Conservation (phyloP, 2,113 vertebrate species). For the Ovibos moschatus region DNA sequence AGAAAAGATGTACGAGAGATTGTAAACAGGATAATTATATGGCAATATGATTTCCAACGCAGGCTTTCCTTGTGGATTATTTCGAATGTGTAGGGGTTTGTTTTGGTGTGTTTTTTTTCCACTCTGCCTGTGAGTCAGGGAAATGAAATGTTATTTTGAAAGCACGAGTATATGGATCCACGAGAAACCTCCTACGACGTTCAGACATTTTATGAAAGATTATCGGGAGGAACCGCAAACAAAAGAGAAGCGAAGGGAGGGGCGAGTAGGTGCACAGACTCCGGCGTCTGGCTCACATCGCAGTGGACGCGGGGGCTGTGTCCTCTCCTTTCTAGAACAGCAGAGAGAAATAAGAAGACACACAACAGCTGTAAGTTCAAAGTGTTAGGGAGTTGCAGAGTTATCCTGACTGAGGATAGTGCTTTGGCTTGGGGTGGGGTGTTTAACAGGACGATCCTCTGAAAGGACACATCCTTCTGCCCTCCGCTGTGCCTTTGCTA, state of each 20-base stretch:
- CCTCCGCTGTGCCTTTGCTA: neutral
- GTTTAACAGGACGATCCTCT: neutral
- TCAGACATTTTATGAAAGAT: conserved; percentile 51
- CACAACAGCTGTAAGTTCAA: neutral
- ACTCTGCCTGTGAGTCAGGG: conserved; percentile 55
- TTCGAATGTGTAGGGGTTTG: conserved; percentile 66
- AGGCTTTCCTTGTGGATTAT: conserved; percentile 63
- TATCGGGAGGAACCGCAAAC: conserved; percentile 22
- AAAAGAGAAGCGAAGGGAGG: conserved; percentile 1
- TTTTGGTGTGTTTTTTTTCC: conserved; percentile 4
- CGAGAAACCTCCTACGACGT: conserved; percentile 41
- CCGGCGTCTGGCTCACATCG: neutral
- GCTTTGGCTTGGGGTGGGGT: neutral
- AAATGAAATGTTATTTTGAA: conserved; percentile 64
- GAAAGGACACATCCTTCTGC: neutral
- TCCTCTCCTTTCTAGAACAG: conserved; percentile 23
- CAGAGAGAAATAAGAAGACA: conserved; percentile 37
- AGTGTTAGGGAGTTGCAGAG: neutral
- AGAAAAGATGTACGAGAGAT: conserved; percentile 79
- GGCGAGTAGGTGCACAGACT: neutral
- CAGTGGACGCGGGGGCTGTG: neutral
- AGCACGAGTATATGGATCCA: conserved; percentile 34
- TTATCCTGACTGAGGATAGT: neutral
- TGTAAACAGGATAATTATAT: conserved; percentile 82
- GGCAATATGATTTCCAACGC: conserved; percentile 67